Base-by-base conservation (phyloP, 2,797 vertebrate species). In the Austrolebias charrua region DNA sequence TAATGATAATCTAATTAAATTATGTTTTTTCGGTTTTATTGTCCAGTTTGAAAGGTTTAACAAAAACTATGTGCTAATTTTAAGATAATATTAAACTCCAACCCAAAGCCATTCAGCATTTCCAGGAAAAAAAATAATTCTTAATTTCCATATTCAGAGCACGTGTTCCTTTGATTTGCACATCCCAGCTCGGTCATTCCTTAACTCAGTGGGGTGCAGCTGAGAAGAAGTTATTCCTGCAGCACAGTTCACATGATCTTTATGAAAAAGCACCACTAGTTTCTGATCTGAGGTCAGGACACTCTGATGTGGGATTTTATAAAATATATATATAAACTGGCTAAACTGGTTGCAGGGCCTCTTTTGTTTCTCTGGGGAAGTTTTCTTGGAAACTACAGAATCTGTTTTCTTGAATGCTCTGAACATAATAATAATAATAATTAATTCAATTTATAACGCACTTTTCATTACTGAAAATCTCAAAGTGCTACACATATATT, bases 181-280 rank as follows among this genome's bases (percentile, higher is more conserved):
- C 29, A 28, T 59, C 40, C 24, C 29, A 73, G 59, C 57, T 61
- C 55, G 68, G 55, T 44, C n/a, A 62, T 53, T 52, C 12, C 38
- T 60, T 14, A 70, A 61, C 69, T 69, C 55, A 12, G 66, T 33
- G 6, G 68, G 71, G 79, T 16, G 48, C 66, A 73, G 42, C 46
- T 29, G 11, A 40, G 18, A 72, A n/a, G 13, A 40, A 78, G 53
- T 67, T 81, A 72, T 79, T 72, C 66, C 61, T 49, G 29, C 7
- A 45, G 64, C 71, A 29, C 57, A 46, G 20, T 42, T 40, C 10
- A 2, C 46, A 5, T 19, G 43, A 38, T 71, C 55, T 75, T 50
- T 58, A 60, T 67, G 52, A 69, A 56, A 6, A 2, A 4, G 35
- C 14, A 28, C 7, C 50, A 58, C 49, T 31, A 60, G 10, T 15